Base-by-base conservation (phyloP, 2,888 invertebrate species). In the Megastigmus dorsalis region DNA sequence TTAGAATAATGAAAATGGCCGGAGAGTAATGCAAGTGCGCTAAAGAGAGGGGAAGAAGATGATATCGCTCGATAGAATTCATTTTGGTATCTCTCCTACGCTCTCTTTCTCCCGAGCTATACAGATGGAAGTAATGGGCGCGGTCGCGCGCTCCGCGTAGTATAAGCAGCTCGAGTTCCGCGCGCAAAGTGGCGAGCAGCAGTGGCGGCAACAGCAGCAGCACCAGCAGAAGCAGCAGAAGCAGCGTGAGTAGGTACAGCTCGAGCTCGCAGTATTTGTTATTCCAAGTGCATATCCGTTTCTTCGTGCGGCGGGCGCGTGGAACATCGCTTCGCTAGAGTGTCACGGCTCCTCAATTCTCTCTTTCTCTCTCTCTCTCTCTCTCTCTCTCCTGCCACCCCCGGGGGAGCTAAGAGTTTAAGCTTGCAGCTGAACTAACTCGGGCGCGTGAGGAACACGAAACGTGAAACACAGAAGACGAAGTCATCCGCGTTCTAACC, bases 241-340 rank as follows among this genome's bases (percentile, higher is more conserved):
- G n/a, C n/a, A n/a, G n/a, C n/a, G n/a, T n/a, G n/a, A n/a, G n/a
- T n/a, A n/a, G n/a, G n/a, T 26, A 26, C 13, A 4, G 45, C 43
- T 18, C 28, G 48, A 36, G 23, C 20, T n/a, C 13, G 10, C 36
- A 3, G 70, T 76, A 80, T 80, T 82, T 81, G 81, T 82, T 82
- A 80, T 84, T 83, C 79, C 80, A 65, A 66, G 77, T 73, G 79
- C 69, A 70, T 79, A 80, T 81, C 80, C 67, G 79, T 78, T 79
- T 79, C 74, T 76, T 75, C n/a, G 70, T 15, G 13, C 28, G 9
- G 18, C 10, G 20, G 5, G 26, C 28, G 52, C 45, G 30, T 30
- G 43, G 43, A n/a, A n/a, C n/a, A n/a, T 28, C 57, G 43, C n/a
- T 15, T 10, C 43, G 3, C 23, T 30, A 26, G 13, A 69, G 20